Evolutionary conservation across 2,113 vertebrate genomes (phyloP), one percentile per base, ranked within the genome.

Genomic region (Indicator indicator): DNA sequence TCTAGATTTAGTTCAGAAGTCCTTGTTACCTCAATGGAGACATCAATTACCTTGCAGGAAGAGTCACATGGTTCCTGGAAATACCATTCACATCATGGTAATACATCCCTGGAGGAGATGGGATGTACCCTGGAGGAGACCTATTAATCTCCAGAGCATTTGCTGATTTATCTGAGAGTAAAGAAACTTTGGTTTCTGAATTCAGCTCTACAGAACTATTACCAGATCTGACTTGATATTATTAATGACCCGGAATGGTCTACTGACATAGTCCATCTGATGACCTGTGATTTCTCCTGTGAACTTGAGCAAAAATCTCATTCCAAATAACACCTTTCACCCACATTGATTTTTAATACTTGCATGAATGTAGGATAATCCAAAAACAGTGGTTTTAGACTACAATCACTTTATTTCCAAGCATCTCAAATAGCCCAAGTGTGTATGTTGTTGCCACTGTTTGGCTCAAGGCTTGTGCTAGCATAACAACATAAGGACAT

Each of bases 121-220:
- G 69, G 14, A 19, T 80, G 1, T 38, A 48, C 9, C 68, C 38
- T 26, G 19, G 11, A 62, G 59, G 32, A 11, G 5, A 38, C 46
- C 55, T 76, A 24, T 90, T 88, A 46, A 54, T 90, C 36, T 90
- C 36, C 64, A 73, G 85, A 74, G 24, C 55, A 48, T 75, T 75
- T 88, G 16, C 24, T 72, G 38, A 64, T 88, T 86, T 76, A 23
- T 76, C 11, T 12, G 15, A 24, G 21, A 69, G 55, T 56, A 54
- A 64, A 75, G 44, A 71, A 33, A 15, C 21, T 65, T 82, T 0
- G 0, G 38, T 24, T 69, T 76, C 24, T 76, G 59, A 88, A 65
- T 86, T 80, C 40, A 79, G 14, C 32, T 9, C 24, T 38, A 12
- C 12, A 68, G 16, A 68, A 56, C 32, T 50, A 42, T 24, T 88